These are phyloP conservation scores for Glossosoma conforme DNA, from an alignment of 1,140 invertebrate species.

Conservation along the genomic window DNA sequence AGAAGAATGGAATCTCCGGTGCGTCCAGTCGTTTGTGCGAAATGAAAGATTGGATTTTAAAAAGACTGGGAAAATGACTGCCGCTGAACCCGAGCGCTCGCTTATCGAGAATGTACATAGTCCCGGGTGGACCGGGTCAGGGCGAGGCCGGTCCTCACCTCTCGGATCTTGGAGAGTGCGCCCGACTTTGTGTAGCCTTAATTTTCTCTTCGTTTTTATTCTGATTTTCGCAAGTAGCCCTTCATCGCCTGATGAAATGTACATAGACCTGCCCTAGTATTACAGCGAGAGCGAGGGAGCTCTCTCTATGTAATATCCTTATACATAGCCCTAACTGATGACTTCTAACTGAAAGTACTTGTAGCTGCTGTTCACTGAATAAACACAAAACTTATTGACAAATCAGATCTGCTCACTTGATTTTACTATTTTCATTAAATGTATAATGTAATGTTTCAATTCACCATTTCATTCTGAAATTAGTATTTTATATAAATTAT, in stretches of 20 bases:
- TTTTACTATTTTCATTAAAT: not conserved
- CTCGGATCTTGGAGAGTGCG: too few species aligned
- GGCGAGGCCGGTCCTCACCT: not conserved
- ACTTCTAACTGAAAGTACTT: not conserved
- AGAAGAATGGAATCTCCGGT: slow-evolving; percentile 21
- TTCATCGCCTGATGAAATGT: too few species aligned
- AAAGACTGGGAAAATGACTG: slow-evolving; percentile 28
- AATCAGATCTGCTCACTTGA: slow-evolving; percentile 5
- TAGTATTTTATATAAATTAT: not conserved
- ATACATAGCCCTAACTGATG: too few species aligned
- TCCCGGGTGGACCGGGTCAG: not conserved
- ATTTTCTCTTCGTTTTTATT: not conserved
- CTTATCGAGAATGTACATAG: slow-evolving; percentile 3
- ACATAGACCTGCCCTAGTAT: too few species aligned
- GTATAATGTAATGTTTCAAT: not conserved
- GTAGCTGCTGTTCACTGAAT: slow-evolving; percentile 17
- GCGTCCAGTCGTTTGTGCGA: slow-evolving; percentile 1
- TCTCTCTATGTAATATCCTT: too few species aligned
- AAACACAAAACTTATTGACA: slow-evolving; percentile 15
- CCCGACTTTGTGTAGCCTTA: not conserved
- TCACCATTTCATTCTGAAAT: not conserved
- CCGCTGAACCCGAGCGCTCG: slow-evolving; percentile 11
- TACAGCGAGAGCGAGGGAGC: too few species aligned
- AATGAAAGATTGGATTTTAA: slow-evolving; percentile 13
- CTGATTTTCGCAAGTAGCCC: too few species aligned